phyloP scores from a whole-genome alignment of 2,888 invertebrate species.

The Crossocerus cetratus region DNA sequence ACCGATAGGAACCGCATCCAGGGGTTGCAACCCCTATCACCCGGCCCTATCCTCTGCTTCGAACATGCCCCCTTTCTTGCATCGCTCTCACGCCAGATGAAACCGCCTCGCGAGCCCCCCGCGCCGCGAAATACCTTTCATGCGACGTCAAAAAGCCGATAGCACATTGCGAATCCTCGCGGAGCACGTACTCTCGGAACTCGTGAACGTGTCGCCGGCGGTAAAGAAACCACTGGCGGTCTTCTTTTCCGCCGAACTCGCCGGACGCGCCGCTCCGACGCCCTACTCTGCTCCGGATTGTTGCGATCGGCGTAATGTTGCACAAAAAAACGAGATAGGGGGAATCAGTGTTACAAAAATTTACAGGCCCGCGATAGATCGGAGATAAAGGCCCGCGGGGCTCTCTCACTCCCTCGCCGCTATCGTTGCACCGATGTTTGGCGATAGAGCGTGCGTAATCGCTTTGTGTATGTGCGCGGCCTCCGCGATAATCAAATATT shows the following conservation, averaged over 20 bases:
- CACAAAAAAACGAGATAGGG: neutral
- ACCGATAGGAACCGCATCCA: conserved; percentile 16
- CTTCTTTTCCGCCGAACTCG: neutral
- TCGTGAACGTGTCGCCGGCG: neutral
- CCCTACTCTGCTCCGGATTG: neutral
- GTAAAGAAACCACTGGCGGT: neutral
- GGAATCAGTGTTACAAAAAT: neutral
- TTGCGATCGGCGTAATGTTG: neutral
- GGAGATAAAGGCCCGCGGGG: neutral
- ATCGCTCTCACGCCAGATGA: neutral
- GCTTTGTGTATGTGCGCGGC: conserved; percentile 2
- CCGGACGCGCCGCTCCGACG: neutral
- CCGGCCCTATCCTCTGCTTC: conserved; percentile 26
- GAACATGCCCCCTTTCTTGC: conserved; percentile 17
- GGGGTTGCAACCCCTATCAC: conserved; percentile 17
- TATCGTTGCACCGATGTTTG: conserved; percentile 1
- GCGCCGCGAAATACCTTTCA: no score
- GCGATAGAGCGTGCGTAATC: neutral
- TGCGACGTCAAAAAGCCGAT: no score
- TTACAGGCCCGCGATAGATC: neutral
- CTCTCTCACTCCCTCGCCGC: neutral
- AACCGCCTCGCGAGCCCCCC: neutral
- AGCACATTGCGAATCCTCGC: no score
- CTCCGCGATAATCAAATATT: conserved; percentile 9
- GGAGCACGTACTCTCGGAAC: no score